Base-by-base conservation (phyloP, 2,888 invertebrate species). In the Drosophila glabriapex region DNA sequence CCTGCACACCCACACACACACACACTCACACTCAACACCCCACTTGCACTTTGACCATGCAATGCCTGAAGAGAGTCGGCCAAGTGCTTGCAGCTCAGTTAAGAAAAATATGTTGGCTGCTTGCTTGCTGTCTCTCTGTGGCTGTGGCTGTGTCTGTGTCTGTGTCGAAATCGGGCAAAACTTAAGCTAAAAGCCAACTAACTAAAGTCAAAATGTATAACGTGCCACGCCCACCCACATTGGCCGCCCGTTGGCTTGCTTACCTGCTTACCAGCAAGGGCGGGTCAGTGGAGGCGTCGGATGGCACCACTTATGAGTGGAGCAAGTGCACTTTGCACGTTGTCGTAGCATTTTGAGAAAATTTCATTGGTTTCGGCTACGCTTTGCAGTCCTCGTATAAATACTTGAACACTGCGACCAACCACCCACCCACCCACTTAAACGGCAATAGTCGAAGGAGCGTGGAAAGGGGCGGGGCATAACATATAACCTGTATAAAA, bases 281-380 rank as follows among this genome's bases (percentile, higher is more conserved):
- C 19, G 28, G 19, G 46, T 12, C 9, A 46, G 33, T 4, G 55
- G 25, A 7, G 35, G 31, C 25, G 25, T 25, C 46, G 46, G 46
- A 46, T 16, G 33, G 39, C 68, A 54, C 58, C 77, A 56, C 64
- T 80, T 81, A 68, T 81, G 74, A 76, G 71, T 61, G 76, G 74
- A 79, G 73, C 76, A 80, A 85, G 86, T 88, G 88, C 89, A 90
- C 86, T 89, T 85, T 91, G 74, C 74, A 73, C 85, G 82, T 85
- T 87, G 82, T 85, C 82, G 84, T 78, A 85, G 90, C 77, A 89
- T 84, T 89, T 79, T 69, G 39, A 78, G 81, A 76, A 83, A 83
- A 88, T 88, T 90, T 89, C 88, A 90, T 88, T 88, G 90, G 84
- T 79, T 81, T 82, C 77, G 75, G 89, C 85, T 86, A 78, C 76